phyloP scores from a whole-genome alignment of 2,113 vertebrate genomes.

The Pao palembangensis region DNA sequence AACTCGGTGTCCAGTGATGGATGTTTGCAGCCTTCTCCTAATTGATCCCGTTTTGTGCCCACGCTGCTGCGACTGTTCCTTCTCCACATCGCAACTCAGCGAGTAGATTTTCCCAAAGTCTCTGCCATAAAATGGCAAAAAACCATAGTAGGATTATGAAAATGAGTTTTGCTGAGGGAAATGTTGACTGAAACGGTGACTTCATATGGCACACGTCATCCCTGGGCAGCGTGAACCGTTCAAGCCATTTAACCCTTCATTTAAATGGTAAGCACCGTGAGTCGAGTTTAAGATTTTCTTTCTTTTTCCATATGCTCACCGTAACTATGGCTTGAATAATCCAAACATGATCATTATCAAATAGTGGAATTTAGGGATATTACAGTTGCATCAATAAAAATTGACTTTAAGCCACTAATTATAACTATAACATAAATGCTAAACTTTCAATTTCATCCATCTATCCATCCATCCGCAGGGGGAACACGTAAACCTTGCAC shows the following conservation, averaged over 20 bases:
- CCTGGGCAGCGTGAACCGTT: slow-evolving; percentile 16
- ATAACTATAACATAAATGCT: too few relatives aligned
- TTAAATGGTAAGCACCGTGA: too few relatives aligned
- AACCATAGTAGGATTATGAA: slow-evolving; percentile 38
- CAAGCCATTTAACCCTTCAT: neutral
- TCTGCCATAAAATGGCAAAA: slow-evolving; percentile 50
- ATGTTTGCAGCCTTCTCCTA: slow-evolving; percentile 50
- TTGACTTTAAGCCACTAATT: too few relatives aligned
- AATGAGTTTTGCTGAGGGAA: slow-evolving; percentile 59
- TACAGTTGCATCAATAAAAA: too few relatives aligned
- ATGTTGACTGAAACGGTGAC: slow-evolving; percentile 65
- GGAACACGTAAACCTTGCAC: too few relatives aligned
- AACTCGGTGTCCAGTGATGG: slow-evolving; percentile 44
- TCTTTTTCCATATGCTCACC: too few relatives aligned
- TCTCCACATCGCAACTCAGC: slow-evolving; percentile 43
- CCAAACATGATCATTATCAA: too few relatives aligned
- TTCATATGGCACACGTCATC: slow-evolving; percentile 61
- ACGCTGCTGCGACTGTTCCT: slow-evolving; percentile 15
- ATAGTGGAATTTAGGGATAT: too few relatives aligned
- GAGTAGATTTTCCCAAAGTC: slow-evolving; percentile 52
- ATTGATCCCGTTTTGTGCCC: slow-evolving; percentile 35
- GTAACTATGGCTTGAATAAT: too few relatives aligned
- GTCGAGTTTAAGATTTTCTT: too few relatives aligned
- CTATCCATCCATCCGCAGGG: too few relatives aligned
- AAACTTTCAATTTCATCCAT: too few relatives aligned